Evolutionary conservation across 2,113 vertebrate species (phyloP), one percentile per base, ranked within the genome.

Genomic region (Peucedramus taeniatus): DNA sequence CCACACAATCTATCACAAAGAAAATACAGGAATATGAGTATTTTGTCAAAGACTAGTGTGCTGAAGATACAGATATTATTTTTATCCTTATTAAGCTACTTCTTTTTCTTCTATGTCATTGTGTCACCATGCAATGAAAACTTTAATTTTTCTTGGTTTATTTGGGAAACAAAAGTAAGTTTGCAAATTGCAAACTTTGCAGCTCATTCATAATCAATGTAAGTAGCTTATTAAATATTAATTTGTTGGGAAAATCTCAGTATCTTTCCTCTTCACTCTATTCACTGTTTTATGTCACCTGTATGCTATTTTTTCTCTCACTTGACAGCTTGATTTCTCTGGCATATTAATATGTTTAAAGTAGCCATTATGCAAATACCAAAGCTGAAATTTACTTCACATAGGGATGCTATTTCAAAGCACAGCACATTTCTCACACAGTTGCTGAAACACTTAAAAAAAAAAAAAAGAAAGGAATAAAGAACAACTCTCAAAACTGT

Each of bases 81-180:
- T 87, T 92, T 56, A 75, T 66, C 37, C 6, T 96, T 96, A 95
- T 94, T 96, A 94, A 87, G 65, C 21, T 83, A 57, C 22, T 92
- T 94, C 40, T 71, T 95, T 94, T 93, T 89, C 89, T 82, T 91
- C 65, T 17, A 35, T 31, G 39, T 61, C 70, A 57, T 64, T 87
- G 2, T 90, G 70, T 39, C 82, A 72, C 20, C 13, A 30, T 2
- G 12, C 63, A 93, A 93, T 83, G 31, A 91, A 79, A 74, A 71
- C 23, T 65, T 87, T 78, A 68, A 44, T 44, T 93, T 91, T 79
- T 76, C 45, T 69, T 85, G 51, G 35, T 23, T 92, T 42, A 91
- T 94, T 96, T 90, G 50, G n/a, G 76, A 95, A 79, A 71, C n/a
- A 75, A 59, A 91, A 89, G 30, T 92, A 84, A 94, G 45, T 76